These are phyloP conservation scores for Dynastes grantii DNA, from an alignment of 2,888 invertebrate species.

Conservation along the genomic window DNA sequence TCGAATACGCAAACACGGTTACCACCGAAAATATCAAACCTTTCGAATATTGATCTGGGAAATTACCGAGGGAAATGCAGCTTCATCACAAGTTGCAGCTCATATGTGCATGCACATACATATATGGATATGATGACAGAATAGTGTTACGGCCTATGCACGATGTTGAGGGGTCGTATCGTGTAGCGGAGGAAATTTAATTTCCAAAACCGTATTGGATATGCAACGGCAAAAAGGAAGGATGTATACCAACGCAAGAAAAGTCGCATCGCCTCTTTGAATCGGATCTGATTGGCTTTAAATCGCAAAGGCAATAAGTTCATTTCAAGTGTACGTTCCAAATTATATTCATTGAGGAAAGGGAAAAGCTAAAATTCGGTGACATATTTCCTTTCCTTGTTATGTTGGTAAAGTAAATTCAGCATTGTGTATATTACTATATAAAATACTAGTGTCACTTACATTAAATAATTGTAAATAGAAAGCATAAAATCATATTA, in stretches of 20 bases:
- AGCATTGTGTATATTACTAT: too few relatives aligned
- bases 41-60: conserved; percentile 35
- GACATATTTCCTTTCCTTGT: too few relatives aligned
- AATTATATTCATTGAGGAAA: too few relatives aligned
- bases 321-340: not conserved
- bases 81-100: conserved; percentile 1
- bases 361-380: too few relatives aligned
- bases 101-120: not conserved
- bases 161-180: not conserved
- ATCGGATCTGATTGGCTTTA: conserved; percentile 2
- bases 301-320: not conserved
- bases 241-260: not conserved
- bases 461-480: too few relatives aligned
- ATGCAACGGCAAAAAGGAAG: not conserved
- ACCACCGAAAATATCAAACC: conserved; percentile 23
- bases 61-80: conserved; percentile 22
- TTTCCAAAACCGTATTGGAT: conserved; percentile 1
- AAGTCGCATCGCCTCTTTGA: not conserved
- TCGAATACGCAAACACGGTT: not conserved
- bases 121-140: not conserved
- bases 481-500: too few relatives aligned
- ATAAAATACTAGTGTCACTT: too few relatives aligned
- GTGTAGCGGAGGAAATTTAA: conserved; percentile 28
- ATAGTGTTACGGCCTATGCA: conserved; percentile 15
- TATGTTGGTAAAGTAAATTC: too few relatives aligned